Percentiles rank a stretch among this genome's conserved stretches.
Evolutionary conservation across 2,888 invertebrate species (phyloP).

Genomic region (Aphodius granarius): DNA sequence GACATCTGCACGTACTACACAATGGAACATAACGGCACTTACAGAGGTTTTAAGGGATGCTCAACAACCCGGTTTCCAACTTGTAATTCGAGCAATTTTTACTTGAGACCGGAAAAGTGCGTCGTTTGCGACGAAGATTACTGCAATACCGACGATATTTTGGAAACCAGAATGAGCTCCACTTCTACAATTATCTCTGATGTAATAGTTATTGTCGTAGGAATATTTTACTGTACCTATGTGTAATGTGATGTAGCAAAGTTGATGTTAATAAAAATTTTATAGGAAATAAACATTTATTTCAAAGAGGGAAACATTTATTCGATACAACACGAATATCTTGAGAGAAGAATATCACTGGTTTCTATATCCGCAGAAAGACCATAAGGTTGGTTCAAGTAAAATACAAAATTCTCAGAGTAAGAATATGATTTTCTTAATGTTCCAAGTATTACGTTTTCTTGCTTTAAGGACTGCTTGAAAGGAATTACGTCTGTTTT

Average conservation of each 20-base stretch:
- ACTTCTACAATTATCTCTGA: not conserved
- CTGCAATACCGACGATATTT: not conserved
- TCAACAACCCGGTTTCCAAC: not conserved
- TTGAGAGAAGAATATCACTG: no score
- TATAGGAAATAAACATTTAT: not conserved
- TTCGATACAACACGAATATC: no score
- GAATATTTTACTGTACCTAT: not conserved
- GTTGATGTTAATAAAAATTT: not conserved
- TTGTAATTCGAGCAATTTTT: not conserved
- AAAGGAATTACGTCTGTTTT: no score
- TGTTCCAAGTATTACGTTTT: no score
- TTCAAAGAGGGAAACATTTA: not conserved
- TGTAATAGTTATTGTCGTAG: not conserved
- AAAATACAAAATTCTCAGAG: no score
- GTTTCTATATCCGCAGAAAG: no score
- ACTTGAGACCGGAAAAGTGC: not conserved
- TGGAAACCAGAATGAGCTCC: not conserved
- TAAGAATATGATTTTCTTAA: no score
- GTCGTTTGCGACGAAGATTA: not conserved
- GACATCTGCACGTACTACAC: not conserved
- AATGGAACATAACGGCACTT: not conserved
- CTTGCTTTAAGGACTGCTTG: no score
- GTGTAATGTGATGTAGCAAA: not conserved
- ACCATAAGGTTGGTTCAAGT: no score
- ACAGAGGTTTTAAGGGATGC: not conserved